Evolutionary conservation across 2,797 vertebrate genomes (phyloP), one percentile per base, ranked within the genome.

Genomic region (Peromyscus melanophrys): DNA sequence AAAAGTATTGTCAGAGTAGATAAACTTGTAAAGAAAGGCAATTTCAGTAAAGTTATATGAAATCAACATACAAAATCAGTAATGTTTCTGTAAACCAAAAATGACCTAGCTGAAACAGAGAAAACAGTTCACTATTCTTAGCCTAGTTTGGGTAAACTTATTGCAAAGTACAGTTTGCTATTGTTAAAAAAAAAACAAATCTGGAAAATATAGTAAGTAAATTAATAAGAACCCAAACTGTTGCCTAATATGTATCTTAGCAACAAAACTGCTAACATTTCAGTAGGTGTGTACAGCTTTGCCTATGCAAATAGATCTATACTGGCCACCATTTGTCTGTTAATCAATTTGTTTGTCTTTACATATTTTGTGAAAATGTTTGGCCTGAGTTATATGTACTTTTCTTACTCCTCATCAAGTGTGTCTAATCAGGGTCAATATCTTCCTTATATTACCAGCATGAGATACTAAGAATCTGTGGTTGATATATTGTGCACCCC

Each of bases 361-460:
- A 73, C 52, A 19, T 43, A 73, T 63, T 97, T 96, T 82, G 67
- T 94, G 34, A 94, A 92, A 83, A 76, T 55, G 1, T 90, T 95
- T 73, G 61, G 31, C 40, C 95, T 94, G 85, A 94, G 92, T 96
- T 94, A 77, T n/a, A 78, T 43, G 6, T 94, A 77, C 31, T 95
- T 94, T 96, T 94, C 59, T 75, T 69, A 90, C 91, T 95, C 31
- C 92, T 75, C 67, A 84, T 75, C 69, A 96, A 77, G n/a, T 87
- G 91, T 89, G 91, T 89, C 46, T 90, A 59, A 94, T 43, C 61
- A 49, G 40, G 7, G 40, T 59, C 76, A 92, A 67, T 93, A 31
- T 93, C 97, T 37, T 95, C 7, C 34, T 91, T 29, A 43, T 86
- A 55, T 92, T 80, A 87, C 49, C 49, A 83, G 37, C 63, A n/a